Evolutionary conservation across 2,113 vertebrate species (phyloP).

Genomic region (Tichodroma muraria): DNA sequence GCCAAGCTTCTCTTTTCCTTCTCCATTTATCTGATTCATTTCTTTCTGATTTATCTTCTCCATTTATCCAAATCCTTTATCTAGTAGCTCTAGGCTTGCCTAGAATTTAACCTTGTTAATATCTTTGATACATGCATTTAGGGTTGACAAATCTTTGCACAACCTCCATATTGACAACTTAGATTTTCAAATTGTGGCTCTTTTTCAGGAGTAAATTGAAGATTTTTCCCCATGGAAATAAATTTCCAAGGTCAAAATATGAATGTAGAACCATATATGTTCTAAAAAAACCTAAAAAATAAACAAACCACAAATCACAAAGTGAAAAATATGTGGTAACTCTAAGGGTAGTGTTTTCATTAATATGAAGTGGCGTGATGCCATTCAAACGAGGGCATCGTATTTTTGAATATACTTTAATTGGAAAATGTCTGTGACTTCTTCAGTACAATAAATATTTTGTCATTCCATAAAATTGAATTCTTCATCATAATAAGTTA

Average conservation of each 20-base stretch:
- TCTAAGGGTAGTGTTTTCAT: neutral
- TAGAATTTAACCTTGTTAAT: neutral
- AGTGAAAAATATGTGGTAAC: neutral
- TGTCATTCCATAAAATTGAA: constrained; percentile 49
- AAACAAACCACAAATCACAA: neutral
- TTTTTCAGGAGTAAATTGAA: neutral
- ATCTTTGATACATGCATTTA: neutral
- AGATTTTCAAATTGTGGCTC: neutral
- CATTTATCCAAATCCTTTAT: neutral
- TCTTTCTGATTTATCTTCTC: no score
- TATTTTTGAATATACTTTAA: neutral
- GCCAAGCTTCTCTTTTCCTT: neutral
- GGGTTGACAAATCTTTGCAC: neutral
- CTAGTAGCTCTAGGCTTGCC: neutral
- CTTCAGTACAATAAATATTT: constrained; percentile 51
- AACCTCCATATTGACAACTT: neutral
- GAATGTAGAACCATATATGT: neutral
- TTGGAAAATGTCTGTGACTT: constrained; percentile 19
- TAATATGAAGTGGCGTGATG: neutral
- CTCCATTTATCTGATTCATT: no score
- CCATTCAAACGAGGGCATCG: neutral
- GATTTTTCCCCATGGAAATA: neutral
- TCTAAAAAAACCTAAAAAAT: neutral
- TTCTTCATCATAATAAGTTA: constrained; percentile 54
- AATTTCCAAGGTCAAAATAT: neutral